Conservation (phyloP, 2,797 vertebrate genomes). For the Phyllotis vaccarum region DNA sequence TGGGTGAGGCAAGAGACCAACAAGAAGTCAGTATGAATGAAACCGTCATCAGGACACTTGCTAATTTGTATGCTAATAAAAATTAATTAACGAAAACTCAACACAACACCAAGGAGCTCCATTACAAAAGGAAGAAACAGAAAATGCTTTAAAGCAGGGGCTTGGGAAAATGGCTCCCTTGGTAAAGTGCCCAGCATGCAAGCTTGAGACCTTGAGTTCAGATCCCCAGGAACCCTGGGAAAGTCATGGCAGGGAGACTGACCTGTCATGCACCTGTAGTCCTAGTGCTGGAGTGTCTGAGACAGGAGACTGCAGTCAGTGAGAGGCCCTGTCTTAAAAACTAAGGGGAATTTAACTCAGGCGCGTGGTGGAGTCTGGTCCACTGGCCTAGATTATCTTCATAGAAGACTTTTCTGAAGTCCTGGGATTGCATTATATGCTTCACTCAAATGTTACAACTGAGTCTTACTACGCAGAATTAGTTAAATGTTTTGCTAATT, state of each 20-base stretch:
- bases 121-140: not conserved
- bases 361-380: too few species aligned
- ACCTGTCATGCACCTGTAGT: not conserved
- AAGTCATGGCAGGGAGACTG: not conserved
- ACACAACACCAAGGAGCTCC: not conserved
- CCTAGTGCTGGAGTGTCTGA: not conserved
- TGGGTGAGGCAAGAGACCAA: not conserved
- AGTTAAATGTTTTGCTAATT: too few species aligned
- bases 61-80: not conserved
- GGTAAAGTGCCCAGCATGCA: too few species aligned
- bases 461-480: too few species aligned
- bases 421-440: too few species aligned
- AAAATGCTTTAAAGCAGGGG: not conserved
- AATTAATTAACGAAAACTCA: not conserved
- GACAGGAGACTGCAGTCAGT: not conserved
- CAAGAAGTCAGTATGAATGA: not conserved
- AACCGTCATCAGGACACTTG: not conserved
- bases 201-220: not conserved
- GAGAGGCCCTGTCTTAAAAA: not conserved
- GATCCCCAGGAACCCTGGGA: not conserved
- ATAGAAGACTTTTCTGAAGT: too few species aligned
- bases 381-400: too few species aligned
- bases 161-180: not conserved
- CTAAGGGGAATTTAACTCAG: too few species aligned
- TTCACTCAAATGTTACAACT: too few species aligned